These are phyloP conservation scores for Hyaena hyaena DNA, from an alignment of 2,113 vertebrate species.

Conservation along the genomic window DNA sequence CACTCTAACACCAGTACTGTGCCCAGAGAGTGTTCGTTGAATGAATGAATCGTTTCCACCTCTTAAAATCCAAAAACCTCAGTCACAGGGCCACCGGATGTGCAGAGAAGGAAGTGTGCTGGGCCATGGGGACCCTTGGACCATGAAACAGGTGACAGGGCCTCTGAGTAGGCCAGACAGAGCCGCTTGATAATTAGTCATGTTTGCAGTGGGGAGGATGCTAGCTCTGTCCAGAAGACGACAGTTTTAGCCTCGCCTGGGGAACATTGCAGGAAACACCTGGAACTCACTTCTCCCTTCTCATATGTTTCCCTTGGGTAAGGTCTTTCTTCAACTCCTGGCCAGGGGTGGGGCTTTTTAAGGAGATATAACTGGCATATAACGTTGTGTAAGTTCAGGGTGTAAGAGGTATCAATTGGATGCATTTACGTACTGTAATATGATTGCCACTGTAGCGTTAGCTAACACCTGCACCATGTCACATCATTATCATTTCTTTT, in stretches of 20 bases:
- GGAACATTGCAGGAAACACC: neutral
- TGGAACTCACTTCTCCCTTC: neutral
- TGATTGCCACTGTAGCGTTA: fast-evolving
- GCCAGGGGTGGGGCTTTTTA: too few species aligned
- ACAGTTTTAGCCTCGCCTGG: neutral
- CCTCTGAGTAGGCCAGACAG: neutral
- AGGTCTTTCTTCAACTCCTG: neutral
- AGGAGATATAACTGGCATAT: fast-evolving
- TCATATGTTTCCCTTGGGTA: neutral
- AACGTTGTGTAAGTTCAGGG: neutral
- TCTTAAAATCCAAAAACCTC: neutral
- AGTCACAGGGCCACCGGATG: neutral
- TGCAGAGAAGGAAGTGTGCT: neutral
- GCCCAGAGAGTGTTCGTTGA: neutral
- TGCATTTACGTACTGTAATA: too few species aligned
- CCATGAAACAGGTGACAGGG: neutral
- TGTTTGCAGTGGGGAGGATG: neutral
- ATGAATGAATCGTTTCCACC: neutral
- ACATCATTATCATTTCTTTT: neutral
- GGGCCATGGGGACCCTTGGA: fast-evolving
- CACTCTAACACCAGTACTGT: neutral
- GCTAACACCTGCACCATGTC: neutral
- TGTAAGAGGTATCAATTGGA: neutral
- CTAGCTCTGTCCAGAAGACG: neutral
- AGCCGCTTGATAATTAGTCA: fast-evolving